Evolutionary conservation across 1,140 invertebrate species (phyloP), one percentile per base, ranked within the genome.

Genomic region (Halotydeus destructor): DNA sequence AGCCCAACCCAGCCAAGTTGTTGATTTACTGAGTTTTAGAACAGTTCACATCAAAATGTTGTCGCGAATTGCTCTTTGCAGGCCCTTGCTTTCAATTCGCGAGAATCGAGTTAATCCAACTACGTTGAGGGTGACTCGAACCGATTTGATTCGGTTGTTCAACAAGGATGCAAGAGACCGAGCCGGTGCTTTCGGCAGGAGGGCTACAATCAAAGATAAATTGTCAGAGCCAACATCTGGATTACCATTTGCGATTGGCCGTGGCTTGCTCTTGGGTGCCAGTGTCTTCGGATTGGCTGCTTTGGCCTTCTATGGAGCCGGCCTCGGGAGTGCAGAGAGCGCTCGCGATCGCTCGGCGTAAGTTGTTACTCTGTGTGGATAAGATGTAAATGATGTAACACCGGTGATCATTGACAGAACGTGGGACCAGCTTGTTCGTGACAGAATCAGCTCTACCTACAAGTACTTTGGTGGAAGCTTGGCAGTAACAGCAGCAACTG

Each of bases 221-320:
- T 18, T 47, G 9, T 6, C 43, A 27, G 14, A 27, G 24, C 45
- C 45, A 3, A 47, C 45, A 3, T 16, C 34, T 27, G 45, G 45
- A 14, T 18, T 28, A 31, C 45, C 45, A 30, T 86, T 81, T 54
- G 72, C 68, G 34, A 62, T 89, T 54, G 89, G 89, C 9, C 74
- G 76, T 61, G 82, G 80, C 45, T 72, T 79, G 22, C 59, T 85
- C 9, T 81, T 81, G 49, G 89, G 88, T 30, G 85, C 76, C 26
- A 78, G 86, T 28, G 74, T 70, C n/a, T 53, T 94, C 24, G 89
- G 89, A 21, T 54, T 98, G 32, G 89, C 80, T 38, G 78, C 83
- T n/a, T 63, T 98, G 1, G 88, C 83, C 57, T 98, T 76, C 60
- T 98, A 98, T 69, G 91, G 91, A 28, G 62, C 93, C 21, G 84